These are phyloP conservation scores for Sminthurinus aureus DNA, from an alignment of 2,888 invertebrate species.

Conservation along the genomic window DNA sequence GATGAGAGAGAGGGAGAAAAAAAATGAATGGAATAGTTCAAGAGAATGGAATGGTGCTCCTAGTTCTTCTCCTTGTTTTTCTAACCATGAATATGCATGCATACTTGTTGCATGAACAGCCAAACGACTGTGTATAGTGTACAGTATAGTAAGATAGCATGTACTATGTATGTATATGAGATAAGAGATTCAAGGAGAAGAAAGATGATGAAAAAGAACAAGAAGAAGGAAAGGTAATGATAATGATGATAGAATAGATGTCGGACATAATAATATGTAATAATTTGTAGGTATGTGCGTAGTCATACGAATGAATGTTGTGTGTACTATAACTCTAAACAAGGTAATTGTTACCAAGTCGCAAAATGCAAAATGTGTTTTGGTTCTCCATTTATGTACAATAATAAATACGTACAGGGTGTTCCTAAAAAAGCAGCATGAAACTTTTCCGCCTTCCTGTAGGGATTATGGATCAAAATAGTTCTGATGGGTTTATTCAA, in stretches of 20 bases:
- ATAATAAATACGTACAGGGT: background rate
- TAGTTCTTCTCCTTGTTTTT: conserved; percentile 11
- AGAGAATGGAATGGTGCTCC: background rate
- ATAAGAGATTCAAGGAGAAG: too few relatives aligned
- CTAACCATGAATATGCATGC: background rate
- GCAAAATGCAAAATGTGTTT: background rate
- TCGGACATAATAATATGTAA: background rate
- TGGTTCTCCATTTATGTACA: background rate
- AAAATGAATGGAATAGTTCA: conserved; percentile 24
- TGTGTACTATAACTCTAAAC: background rate
- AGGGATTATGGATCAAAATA: too few relatives aligned
- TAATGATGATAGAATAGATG: background rate
- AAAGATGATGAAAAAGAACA: background rate
- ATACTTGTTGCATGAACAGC: background rate
- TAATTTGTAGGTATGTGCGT: background rate
- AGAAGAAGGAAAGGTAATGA: background rate
- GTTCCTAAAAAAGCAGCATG: too few relatives aligned
- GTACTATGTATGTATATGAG: background rate
- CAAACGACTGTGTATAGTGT: too few relatives aligned
- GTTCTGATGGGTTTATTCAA: too few relatives aligned
- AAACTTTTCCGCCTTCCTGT: too few relatives aligned
- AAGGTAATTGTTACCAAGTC: background rate
- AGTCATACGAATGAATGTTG: background rate
- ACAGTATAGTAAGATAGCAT: background rate
- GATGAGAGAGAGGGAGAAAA: background rate